Conservation (phyloP, 2,888 invertebrate species). For the Chrysotoxum bicinctum region DNA sequence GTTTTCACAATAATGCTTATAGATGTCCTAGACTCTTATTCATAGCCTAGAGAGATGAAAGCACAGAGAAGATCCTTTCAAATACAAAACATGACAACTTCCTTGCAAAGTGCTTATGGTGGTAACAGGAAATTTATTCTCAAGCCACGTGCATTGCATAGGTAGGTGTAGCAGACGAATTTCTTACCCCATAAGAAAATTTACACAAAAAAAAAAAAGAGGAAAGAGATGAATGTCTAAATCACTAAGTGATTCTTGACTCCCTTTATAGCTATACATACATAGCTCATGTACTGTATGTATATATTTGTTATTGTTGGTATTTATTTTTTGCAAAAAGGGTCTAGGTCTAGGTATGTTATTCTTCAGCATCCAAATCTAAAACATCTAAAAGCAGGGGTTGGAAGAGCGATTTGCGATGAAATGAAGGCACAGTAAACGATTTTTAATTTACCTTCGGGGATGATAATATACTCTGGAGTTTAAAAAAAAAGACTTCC, state of each 20-base stretch:
- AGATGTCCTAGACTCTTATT: constrained; percentile 27
- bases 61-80: constrained; percentile 34
- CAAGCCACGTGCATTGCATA: constrained; percentile 63
- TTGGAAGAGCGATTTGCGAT: not conserved
- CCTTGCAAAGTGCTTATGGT: constrained; percentile 69
- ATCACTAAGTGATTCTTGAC: constrained; percentile 62
- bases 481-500: not conserved
- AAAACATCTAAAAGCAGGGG: not conserved
- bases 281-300: not conserved
- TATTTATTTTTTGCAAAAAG: constrained; percentile 31
- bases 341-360: not conserved
- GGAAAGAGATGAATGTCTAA: constrained; percentile 52
- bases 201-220: not conserved
- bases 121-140: constrained; percentile 70
- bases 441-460: constrained; percentile 33
- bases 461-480: constrained; percentile 11
- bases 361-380: not conserved
- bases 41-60: constrained; percentile 37
- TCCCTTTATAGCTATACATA: constrained; percentile 5
- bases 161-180: not conserved
- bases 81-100: constrained; percentile 69
- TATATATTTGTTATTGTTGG: constrained; percentile 20
- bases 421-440: constrained; percentile 18
- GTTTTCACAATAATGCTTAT: constrained; percentile 45
- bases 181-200: not conserved